A percentile compares a stretch with the other conserved stretches of the same genome.
These are phyloP conservation scores for Orycteropus afer DNA, from an alignment of 2,113 vertebrate species.

Conservation along the genomic window DNA sequence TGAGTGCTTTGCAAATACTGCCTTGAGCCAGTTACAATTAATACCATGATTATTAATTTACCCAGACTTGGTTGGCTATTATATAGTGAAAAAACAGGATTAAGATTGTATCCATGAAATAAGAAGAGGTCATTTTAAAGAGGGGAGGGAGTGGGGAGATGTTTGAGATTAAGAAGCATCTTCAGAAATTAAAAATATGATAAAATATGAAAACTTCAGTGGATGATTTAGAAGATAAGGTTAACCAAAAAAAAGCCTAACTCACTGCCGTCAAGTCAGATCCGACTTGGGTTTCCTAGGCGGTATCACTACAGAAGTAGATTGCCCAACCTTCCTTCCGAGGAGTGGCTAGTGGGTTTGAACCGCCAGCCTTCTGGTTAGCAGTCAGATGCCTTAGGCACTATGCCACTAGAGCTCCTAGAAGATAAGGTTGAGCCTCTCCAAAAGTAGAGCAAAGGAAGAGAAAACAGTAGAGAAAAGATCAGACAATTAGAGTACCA, in stretches of 20 bases:
- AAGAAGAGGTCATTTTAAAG: conserved; percentile 37
- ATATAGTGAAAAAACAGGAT: conserved; percentile 14
- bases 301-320: no score
- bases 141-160: not conserved
- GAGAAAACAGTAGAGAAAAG: not conserved
- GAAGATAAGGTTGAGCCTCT: not conserved
- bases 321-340: no score
- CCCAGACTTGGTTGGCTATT: conserved; percentile 7
- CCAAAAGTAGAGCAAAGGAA: not conserved
- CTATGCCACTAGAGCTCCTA: no score
- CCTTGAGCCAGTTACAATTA: not conserved
- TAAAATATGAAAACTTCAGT: not conserved
- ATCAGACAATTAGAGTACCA: not conserved
- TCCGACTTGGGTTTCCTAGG: no score
- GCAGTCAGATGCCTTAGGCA: no score
- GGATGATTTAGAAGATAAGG: not conserved
- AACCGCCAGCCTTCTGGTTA: no score
- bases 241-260: no score
- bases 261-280: no score
- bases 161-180: not conserved
- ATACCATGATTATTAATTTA: conserved; percentile 23
- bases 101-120: conserved; percentile 9
- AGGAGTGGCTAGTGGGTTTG: no score
- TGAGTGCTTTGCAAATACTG: not conserved
- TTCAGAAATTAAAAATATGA: not conserved